A percentile compares a stretch with the other conserved stretches of the same genome.
Conservation (phyloP, 2,113 vertebrate genomes). For the Ctenomys sociabilis region DNA sequence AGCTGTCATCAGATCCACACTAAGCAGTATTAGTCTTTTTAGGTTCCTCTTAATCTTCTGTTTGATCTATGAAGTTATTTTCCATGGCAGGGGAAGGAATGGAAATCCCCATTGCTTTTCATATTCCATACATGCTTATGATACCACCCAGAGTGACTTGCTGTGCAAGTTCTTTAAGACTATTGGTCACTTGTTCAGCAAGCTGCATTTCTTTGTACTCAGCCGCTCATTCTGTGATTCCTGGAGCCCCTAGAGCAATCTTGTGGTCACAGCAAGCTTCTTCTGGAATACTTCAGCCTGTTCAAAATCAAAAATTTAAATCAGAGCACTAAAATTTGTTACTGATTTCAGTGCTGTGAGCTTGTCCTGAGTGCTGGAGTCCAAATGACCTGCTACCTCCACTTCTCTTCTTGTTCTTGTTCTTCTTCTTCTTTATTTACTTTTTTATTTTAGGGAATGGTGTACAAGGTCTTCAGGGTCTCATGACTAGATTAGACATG, state of each 20-base stretch:
- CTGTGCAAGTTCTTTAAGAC: constrained; percentile 93
- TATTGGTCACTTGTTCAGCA: constrained; percentile 95
- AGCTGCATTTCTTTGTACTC: constrained; percentile 95
- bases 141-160: constrained; percentile 95
- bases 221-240: constrained; percentile 96
- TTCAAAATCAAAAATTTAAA: constrained; percentile 89
- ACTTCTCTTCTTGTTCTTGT: too few species aligned
- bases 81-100: constrained; percentile 81
- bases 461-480: neutral
- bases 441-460: too few species aligned
- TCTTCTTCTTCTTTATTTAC: too few species aligned
- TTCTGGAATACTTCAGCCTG: constrained; percentile 94
- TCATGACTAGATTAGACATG: too few species aligned
- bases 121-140: constrained; percentile 91
- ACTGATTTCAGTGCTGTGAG: constrained; percentile 87
- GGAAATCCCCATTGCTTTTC: constrained; percentile 97
- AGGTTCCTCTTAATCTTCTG: too few species aligned
- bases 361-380: constrained; percentile 79
- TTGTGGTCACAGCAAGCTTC: constrained; percentile 96
- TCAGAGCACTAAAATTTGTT: constrained; percentile 84
- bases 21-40: too few species aligned
- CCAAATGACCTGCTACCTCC: constrained; percentile 79
- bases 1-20: constrained; percentile 74
- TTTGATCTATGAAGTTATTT: constrained; percentile 88
- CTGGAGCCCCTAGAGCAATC: constrained; percentile 92